phyloP scores from a whole-genome alignment of 2,113 vertebrate species.

The Chamaetylas fuelleborni region DNA sequence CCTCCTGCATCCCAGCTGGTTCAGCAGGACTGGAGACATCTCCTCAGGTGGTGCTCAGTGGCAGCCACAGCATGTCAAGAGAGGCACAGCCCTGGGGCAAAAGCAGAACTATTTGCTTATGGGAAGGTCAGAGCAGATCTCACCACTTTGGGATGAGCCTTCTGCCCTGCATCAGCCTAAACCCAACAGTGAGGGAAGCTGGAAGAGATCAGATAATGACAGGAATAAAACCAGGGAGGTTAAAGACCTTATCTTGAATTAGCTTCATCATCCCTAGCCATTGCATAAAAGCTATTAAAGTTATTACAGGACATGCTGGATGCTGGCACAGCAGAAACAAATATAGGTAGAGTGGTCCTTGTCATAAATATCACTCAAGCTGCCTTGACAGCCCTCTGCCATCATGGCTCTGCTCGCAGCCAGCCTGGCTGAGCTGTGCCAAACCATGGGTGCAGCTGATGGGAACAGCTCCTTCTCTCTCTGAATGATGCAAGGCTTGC shows the following conservation, averaged over 20 bases:
- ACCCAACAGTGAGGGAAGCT: neutral
- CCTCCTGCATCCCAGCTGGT: neutral
- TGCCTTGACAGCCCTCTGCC: neutral
- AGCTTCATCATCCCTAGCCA: neutral
- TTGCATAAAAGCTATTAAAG: conserved; percentile 6
- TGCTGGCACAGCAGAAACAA: conserved; percentile 24
- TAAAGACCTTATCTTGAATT: neutral
- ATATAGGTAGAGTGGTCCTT: neutral
- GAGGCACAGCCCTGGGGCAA: accelerated
- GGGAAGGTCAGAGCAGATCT: neutral
- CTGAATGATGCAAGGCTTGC: neutral
- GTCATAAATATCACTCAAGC: neutral
- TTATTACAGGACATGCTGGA: neutral
- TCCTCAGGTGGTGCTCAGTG: neutral
- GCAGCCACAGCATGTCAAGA: neutral
- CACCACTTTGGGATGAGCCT: neutral
- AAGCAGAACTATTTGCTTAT: neutral
- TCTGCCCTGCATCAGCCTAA: neutral
- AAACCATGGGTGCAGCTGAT: neutral
- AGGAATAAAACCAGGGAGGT: neutral
- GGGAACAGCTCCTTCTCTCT: neutral
- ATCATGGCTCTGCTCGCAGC: accelerated
- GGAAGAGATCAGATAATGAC: neutral
- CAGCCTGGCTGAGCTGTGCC: neutral
- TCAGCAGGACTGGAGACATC: neutral